Percentiles rank a stretch among this genome's conserved stretches.
These are phyloP conservation scores for Rhyacophila evoluta DNA, from an alignment of 2,888 invertebrate genomes.

Conservation along the genomic window DNA sequence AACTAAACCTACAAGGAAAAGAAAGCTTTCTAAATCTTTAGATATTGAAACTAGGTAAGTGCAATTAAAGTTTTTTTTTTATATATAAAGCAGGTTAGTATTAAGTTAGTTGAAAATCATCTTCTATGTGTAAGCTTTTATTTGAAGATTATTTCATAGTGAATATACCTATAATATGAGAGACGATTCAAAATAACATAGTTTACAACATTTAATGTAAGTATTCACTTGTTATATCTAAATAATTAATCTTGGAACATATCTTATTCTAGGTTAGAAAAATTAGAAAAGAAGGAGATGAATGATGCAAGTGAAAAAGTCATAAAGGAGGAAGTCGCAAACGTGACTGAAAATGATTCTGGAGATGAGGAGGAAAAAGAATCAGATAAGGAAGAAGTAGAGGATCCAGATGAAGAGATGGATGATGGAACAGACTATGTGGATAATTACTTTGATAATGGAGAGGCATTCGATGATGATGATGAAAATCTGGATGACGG, in stretches of 20 bases:
- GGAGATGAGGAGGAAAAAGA: conserved; percentile 71
- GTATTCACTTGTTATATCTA: too few species aligned
- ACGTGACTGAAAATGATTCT: conserved; percentile 63
- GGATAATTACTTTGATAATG: conserved; percentile 90
- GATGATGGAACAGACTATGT: conserved; percentile 91
- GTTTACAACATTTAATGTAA: too few species aligned
- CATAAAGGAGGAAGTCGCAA: conserved; percentile 66
- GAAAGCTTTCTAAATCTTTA: conserved; percentile 56
- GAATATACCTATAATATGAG: too few species aligned
- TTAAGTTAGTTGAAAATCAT: too few species aligned
- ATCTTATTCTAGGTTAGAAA: conserved; percentile 71
- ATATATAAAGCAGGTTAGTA: too few species aligned
- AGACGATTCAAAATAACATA: too few species aligned
- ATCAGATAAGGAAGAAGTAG: conserved; percentile 72
- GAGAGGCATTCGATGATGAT: conserved; percentile 88
- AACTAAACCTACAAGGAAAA: conserved; percentile 56
- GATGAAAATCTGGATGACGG: conserved; percentile 89
- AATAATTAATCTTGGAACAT: too few species aligned
- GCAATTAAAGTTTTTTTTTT: too few species aligned
- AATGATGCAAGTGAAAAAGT: conserved; percentile 59
- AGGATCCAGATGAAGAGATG: conserved; percentile 84
- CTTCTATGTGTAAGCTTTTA: too few species aligned
- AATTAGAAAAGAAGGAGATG: conserved; percentile 76
- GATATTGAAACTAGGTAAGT: conserved; percentile 57
- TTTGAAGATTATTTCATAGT: too few species aligned